These are phyloP conservation scores for Hestina assimilis DNA, from an alignment of 1,140 invertebrate species.

Conservation along the genomic window DNA sequence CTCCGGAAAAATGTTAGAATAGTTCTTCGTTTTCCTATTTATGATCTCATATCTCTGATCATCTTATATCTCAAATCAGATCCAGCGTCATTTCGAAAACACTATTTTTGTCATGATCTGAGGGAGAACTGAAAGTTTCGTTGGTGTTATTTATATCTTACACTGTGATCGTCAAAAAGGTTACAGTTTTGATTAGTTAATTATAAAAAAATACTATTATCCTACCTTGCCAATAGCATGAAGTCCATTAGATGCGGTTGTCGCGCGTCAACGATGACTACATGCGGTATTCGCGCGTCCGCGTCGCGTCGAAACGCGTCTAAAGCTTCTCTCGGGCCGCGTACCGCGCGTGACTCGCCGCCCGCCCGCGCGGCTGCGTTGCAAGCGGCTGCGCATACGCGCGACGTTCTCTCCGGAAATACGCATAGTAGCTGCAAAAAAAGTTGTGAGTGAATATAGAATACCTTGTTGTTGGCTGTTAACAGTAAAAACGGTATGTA, in stretches of 20 bases:
- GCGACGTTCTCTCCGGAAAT: constrained; percentile 64
- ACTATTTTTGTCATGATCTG: too few relatives aligned
- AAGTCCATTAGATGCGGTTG: constrained; percentile 62
- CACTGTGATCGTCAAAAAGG: too few relatives aligned
- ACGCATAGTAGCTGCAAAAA: constrained; percentile 63
- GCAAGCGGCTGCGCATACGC: constrained; percentile 63
- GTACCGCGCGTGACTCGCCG: constrained; percentile 56
- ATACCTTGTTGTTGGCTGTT: not conserved
- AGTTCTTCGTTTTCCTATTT: too few relatives aligned
- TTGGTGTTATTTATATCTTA: not conserved
- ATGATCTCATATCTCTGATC: too few relatives aligned
- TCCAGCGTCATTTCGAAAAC: too few relatives aligned
- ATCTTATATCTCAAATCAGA: too few relatives aligned
- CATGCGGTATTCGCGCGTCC: constrained; percentile 55
- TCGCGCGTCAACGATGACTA: constrained; percentile 60
- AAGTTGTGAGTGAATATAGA: not conserved
- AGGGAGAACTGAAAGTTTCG: too few relatives aligned
- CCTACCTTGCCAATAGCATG: constrained; percentile 52
- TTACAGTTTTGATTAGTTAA: not conserved
- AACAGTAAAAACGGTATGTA: too few relatives aligned
- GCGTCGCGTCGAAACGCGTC: constrained; percentile 59
- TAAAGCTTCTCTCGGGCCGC: constrained; percentile 52
- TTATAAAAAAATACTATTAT: not conserved
- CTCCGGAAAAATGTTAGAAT: too few relatives aligned
- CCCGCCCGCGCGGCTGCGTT: constrained; percentile 54